Base-by-base conservation (phyloP, 2,113 vertebrate species). In the Leuciscus idus region DNA sequence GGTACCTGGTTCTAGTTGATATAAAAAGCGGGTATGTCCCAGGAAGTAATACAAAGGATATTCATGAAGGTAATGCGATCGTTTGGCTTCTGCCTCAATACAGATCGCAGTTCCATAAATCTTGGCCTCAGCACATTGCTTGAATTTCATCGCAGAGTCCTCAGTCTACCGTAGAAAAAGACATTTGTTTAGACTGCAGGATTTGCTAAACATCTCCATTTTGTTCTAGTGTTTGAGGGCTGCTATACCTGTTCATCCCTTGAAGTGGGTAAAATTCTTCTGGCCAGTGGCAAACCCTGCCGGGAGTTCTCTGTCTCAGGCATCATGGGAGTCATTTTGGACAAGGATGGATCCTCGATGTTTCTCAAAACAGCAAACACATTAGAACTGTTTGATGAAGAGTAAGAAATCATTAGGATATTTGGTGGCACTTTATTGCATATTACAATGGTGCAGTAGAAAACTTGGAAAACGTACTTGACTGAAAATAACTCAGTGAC, bases 11-110 rank as follows among this genome's bases (percentile, higher is more conserved):
- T 89, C 80, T 26, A 94, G 15, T 86, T 90, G 93, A 28, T 88
- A 0, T 64, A 90, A 87, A 74, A 94, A 55, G 1, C 88, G 33
- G 10, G 91, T 95, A 86, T 90, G 90, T 83, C 95, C 95, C 68
- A 94, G 68, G 57, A 95, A 89, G 80, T 94, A 94, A 86, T 93
- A 94, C 9, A 96, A 89, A 5, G 95, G 95, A 77, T 93, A 93
- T 79, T 95, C 92, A 15, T 91, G 88, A 4, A 90, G 57, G 64
- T 89, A 93, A 88, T 92, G 93, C n/a, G 87, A 83, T 55, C 88
- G 90, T 81, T 72, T 91, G 8, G 93, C 26, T 50, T 94, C 92
- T 3, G 89, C 89, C n/a, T 94, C 94, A 39, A 93, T 12, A 76
- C 95, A 96, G 3, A 94, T 0, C 36, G 91, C 90, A 1, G 81